Percentiles rank a stretch among this genome's conserved stretches.
These are phyloP conservation scores for Haemorhous mexicanus DNA, from an alignment of 2,113 vertebrate species.

Conservation along the genomic window DNA sequence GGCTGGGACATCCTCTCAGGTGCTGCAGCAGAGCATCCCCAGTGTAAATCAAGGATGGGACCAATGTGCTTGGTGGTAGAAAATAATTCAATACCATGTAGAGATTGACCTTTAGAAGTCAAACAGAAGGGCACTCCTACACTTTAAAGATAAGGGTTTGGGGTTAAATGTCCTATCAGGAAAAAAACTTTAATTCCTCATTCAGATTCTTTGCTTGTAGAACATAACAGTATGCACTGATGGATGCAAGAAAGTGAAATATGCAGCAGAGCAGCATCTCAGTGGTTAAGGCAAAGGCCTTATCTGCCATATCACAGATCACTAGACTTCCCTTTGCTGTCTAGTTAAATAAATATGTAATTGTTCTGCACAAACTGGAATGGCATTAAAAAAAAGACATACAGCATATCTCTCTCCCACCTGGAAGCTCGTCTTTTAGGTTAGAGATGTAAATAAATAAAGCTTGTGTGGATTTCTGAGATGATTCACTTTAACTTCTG, in stretches of 20 bases:
- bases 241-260: not conserved
- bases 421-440: not conserved
- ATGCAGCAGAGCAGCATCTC: not conserved
- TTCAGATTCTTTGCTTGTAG: not conserved
- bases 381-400: not conserved
- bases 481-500: not conserved
- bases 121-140: not conserved
- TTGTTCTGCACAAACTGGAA: not conserved
- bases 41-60: not conserved
- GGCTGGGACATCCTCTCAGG: not conserved
- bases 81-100: not conserved
- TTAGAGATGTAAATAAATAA: not conserved
- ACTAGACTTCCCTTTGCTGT: not conserved
- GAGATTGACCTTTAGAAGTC: constrained; percentile 19
- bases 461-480: not conserved
- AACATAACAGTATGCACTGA: not conserved
- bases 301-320: not conserved
- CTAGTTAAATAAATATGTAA: not conserved
- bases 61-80: not conserved
- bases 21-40: not conserved
- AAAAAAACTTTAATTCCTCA: not conserved
- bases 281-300: not conserved
- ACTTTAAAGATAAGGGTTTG: not conserved
- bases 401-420: not conserved
- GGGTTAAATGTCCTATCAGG: not conserved